Base-by-base conservation (phyloP, 2,113 vertebrate genomes). In the Sinocyclocheilus anshuiensis region DNA sequence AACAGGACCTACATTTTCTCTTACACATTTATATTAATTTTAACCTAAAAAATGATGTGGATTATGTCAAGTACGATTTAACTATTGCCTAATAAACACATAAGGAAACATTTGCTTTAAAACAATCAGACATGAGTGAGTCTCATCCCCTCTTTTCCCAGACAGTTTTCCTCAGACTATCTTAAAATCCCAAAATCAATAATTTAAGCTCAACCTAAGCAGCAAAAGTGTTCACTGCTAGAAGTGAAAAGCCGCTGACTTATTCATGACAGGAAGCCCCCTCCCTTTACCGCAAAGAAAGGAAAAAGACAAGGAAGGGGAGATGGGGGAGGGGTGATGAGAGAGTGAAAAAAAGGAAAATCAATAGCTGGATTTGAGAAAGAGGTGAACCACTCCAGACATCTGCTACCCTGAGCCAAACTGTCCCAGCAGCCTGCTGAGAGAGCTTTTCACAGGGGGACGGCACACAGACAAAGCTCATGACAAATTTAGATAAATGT, bases 251-350 rank as follows among this genome's bases (percentile, higher is more conserved):
- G 61, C 71, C 20, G 67, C 75, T 86, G 77, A 84, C 71, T 86
- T 82, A 86, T 86, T 89, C 72, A 86, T 86, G 78, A 83, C 79
- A 48, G 75, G 71, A 90, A 86, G 82, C 33, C 26, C 59, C 63
- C 69, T 48, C 61, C 33, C 72, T 16, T n/a, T 4, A 13, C 42
- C 22, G 3, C 6, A 33, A 84, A 77, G 50, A 67, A 81, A 71
- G 42, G 22, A 53, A 63, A 29, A 42, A 83, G 7, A 75, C 2
- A 53, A 72, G 67, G 29, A 42, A 16, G 4, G 77, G 55, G 24
- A 81, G 16, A 24, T 50, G 71, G 63, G 78, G 77, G 72, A 18
- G 59, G 39, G 55, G 16, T 48, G 53, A 16, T 59, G 50, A 61
- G 26, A 8, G 4, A 8, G 1, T 20, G 20, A 8, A 84, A 80